Evolutionary conservation across 1,140 invertebrate genomes (phyloP).

Genomic region (Saxidomus purpurata): DNA sequence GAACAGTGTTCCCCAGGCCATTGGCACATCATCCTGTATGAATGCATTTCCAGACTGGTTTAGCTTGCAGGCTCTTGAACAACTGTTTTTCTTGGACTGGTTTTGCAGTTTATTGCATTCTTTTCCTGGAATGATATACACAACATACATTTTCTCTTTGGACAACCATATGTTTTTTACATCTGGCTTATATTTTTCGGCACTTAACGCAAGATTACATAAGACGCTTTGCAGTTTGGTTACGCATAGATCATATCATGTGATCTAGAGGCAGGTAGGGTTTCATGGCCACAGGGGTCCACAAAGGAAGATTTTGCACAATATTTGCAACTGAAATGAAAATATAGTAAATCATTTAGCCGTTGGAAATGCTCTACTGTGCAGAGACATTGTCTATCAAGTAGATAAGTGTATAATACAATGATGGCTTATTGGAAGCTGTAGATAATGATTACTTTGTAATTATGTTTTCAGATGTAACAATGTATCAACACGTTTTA

Average conservation of each 20-base stretch:
- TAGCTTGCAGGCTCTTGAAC: slow-evolving; percentile 46
- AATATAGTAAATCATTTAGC: slow-evolving; percentile 1
- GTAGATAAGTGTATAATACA: no score
- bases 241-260: slow-evolving; percentile 42
- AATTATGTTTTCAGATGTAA: no score
- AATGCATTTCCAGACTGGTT: slow-evolving; percentile 29
- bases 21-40: slow-evolving; percentile 29
- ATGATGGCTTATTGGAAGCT: no score
- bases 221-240: slow-evolving; percentile 61
- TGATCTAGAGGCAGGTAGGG: slow-evolving; percentile 28
- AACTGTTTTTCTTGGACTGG: slow-evolving; percentile 65
- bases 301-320: slow-evolving; percentile 13
- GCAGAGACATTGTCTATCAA: no score
- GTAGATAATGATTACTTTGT: no score
- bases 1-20: slow-evolving; percentile 14
- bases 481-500: no score
- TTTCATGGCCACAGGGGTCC: slow-evolving; percentile 49
- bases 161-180: slow-evolving; percentile 68
- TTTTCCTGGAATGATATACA: slow-evolving; percentile 56
- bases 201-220: slow-evolving; percentile 67
- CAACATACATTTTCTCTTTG: slow-evolving; percentile 41
- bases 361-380: no score
- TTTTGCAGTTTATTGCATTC: slow-evolving; percentile 55
- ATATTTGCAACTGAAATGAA: slow-evolving; percentile 22
- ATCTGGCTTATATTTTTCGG: slow-evolving; percentile 67